These are phyloP conservation scores for Cotesia congregata DNA, from an alignment of 2,888 invertebrate genomes.

Conservation along the genomic window DNA sequence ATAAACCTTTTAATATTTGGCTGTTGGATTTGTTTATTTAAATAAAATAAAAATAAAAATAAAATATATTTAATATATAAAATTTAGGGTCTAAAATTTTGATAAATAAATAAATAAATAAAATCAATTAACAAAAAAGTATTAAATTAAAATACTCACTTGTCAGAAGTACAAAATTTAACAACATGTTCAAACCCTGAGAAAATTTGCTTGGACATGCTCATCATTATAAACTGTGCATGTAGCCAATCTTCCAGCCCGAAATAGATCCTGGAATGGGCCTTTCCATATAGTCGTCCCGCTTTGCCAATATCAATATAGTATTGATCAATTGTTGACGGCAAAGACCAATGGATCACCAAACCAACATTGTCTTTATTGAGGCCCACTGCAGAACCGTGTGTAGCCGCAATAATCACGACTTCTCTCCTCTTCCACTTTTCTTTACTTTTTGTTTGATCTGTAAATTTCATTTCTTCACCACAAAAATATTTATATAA, in stretches of 20 bases:
- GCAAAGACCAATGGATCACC: slow-evolving; percentile 29
- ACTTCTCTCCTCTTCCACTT: slow-evolving; percentile 4
- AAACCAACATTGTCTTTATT: background rate
- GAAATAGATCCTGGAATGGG: slow-evolving; percentile 7
- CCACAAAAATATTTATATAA: background rate
- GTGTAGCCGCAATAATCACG: slow-evolving; percentile 7
- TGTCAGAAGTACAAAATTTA: slow-evolving; percentile 12
- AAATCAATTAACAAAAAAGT: background rate
- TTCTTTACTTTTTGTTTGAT: background rate
- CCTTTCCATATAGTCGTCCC: background rate
- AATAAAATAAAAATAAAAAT: no score
- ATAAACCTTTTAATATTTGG: background rate
- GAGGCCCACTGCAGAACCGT: background rate
- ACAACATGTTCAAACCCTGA: slow-evolving; percentile 5
- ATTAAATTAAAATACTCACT: background rate
- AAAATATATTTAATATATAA: no score
- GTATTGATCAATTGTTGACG: slow-evolving; percentile 7
- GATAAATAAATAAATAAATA: no score
- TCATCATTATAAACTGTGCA: background rate
- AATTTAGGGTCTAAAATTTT: no score
- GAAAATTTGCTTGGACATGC: background rate
- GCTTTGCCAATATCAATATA: slow-evolving; percentile 15
- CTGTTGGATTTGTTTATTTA: no score
- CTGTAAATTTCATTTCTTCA: background rate
- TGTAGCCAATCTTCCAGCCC: slow-evolving; percentile 22